A percentile compares a stretch with the other conserved stretches of the same genome.
phyloP scores from a whole-genome alignment of 2,113 vertebrate species.

The Dromiciops gliroides region DNA sequence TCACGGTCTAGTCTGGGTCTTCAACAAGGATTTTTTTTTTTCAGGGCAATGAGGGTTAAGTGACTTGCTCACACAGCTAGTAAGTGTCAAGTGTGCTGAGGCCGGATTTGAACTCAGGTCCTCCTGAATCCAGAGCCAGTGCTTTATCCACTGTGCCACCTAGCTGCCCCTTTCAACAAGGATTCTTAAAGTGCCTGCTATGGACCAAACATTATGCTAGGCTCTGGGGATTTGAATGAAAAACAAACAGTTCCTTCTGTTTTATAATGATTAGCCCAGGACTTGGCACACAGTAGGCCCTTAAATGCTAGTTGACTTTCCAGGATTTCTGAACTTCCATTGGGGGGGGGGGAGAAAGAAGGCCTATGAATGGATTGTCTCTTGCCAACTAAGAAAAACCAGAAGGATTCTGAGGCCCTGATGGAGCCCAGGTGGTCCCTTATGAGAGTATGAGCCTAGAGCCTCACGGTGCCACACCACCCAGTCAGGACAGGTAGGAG shows the following conservation, averaged over 20 bases:
- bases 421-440: not conserved
- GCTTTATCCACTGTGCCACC: too few relatives aligned
- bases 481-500: not conserved
- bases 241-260: not conserved
- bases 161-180: not conserved
- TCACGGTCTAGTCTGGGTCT: not conserved
- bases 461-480: not conserved
- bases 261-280: too few relatives aligned
- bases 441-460: not conserved
- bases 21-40: too few relatives aligned
- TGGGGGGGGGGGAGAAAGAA: not conserved
- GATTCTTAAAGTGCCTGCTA: not conserved
- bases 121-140: too few relatives aligned
- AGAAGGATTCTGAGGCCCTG: too few relatives aligned
- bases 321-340: not conserved
- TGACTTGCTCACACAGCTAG: too few relatives aligned
- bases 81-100: too few relatives aligned
- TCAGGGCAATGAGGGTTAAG: too few relatives aligned
- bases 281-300: not conserved
- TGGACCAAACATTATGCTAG: not conserved
- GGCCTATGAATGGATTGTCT: not conserved
- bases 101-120: too few relatives aligned
- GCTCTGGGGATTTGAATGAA: not conserved
- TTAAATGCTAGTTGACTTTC: not conserved
- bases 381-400: not conserved